A percentile compares a stretch with the other conserved stretches of the same genome.
Evolutionary conservation across 2,113 vertebrate species (phyloP).

Genomic region (Carassius gibelio): DNA sequence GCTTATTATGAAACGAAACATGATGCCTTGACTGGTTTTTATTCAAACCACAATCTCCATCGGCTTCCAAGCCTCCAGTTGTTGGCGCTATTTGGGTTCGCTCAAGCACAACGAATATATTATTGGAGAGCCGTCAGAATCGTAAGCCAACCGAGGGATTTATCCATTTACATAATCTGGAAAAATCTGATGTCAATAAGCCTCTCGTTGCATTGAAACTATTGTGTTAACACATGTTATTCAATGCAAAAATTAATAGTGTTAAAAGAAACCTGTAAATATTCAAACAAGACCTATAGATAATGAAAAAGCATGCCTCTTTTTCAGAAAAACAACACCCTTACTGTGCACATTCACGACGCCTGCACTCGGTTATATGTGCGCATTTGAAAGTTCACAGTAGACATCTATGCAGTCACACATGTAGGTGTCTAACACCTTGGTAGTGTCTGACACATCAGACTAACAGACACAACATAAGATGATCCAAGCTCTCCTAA

Average conservation of each 20-base stretch:
- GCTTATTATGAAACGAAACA: slow-evolving; percentile 39
- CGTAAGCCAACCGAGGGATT: slow-evolving; percentile 51
- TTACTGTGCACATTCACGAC: slow-evolving; percentile 27
- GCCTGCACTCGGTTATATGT: slow-evolving; percentile 20
- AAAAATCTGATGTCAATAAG: slow-evolving; percentile 33
- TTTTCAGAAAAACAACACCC: slow-evolving; percentile 35
- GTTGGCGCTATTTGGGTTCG: slow-evolving; percentile 29
- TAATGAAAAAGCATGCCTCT: slow-evolving; percentile 33
- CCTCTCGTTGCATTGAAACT: slow-evolving; percentile 30
- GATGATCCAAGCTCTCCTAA: slow-evolving; percentile 47
- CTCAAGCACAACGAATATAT: slow-evolving; percentile 35
- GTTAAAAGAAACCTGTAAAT: neutral
- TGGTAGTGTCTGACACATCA: neutral
- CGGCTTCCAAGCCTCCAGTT: slow-evolving; percentile 33
- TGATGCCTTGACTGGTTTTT: slow-evolving; percentile 51
- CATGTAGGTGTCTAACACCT: slow-evolving; percentile 7
- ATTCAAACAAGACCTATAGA: slow-evolving; percentile 15
- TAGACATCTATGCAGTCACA: slow-evolving; percentile 31
- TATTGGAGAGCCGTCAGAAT: slow-evolving; percentile 47
- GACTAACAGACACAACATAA: slow-evolving; percentile 37
- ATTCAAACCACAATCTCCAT: slow-evolving; percentile 32
- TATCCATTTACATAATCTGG: slow-evolving; percentile 50
- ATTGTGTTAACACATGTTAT: neutral
- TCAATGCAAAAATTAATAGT: neutral
- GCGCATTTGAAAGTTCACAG: slow-evolving; percentile 28